These are phyloP conservation scores for Platyscapa corneri DNA, from an alignment of 1,140 invertebrate genomes.

Conservation along the genomic window DNA sequence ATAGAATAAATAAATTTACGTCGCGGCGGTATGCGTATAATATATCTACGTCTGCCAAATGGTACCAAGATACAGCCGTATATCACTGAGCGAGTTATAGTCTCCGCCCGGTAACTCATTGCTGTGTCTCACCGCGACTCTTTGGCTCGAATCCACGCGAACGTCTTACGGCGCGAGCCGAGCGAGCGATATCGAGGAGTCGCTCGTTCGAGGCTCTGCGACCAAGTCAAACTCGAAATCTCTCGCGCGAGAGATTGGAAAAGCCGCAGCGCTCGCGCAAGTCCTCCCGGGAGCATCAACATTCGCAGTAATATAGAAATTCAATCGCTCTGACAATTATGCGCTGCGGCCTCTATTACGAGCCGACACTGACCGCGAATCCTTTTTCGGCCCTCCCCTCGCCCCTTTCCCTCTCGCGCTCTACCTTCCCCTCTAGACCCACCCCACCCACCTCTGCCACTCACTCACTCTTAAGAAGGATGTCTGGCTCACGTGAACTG, in stretches of 20 bases:
- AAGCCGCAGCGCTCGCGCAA: too few relatives aligned
- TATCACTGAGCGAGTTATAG: slow-evolving; percentile 74
- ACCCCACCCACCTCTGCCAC: too few relatives aligned
- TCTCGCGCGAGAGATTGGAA: background rate
- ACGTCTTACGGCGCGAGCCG: slow-evolving; percentile 66
- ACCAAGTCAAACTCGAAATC: background rate
- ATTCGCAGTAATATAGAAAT: slow-evolving; percentile 60
- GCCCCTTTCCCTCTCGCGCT: too few relatives aligned
- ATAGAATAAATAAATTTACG: slow-evolving; percentile 76
- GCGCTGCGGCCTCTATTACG: slow-evolving; percentile 69
- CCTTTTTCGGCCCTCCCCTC: too few relatives aligned
- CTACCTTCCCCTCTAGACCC: too few relatives aligned
- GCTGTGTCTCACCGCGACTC: slow-evolving; percentile 61
- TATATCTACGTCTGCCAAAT: slow-evolving; percentile 76
- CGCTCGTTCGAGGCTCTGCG: slow-evolving; percentile 13
- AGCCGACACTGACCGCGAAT: slow-evolving; percentile 51
- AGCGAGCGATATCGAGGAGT: slow-evolving; percentile 32
- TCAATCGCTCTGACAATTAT: slow-evolving; percentile 73
- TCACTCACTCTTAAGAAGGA: slow-evolving; percentile 42
- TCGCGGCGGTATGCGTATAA: slow-evolving; percentile 72
- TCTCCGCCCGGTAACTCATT: slow-evolving; percentile 73
- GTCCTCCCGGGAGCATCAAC: too few relatives aligned
- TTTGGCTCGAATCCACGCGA: slow-evolving; percentile 72
- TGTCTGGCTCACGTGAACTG: slow-evolving; percentile 40
- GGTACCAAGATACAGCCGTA: slow-evolving; percentile 74